Base-by-base conservation (phyloP, 2,888 invertebrate species). In the Pocota personata region DNA sequence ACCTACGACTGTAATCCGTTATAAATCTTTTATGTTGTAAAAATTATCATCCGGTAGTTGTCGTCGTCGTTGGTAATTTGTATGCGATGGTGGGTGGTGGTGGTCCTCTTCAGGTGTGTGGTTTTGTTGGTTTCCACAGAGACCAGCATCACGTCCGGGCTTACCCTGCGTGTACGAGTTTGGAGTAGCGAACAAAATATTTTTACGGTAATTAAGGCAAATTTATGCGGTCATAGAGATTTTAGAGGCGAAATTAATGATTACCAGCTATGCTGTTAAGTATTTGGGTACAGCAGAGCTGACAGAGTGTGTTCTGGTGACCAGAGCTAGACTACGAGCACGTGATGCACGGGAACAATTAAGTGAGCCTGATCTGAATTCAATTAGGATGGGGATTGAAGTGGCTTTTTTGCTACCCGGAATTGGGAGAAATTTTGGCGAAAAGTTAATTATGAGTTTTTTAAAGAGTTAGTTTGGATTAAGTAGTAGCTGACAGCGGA, bases 181-280 rank as follows among this genome's bases (percentile, higher is more conserved):
- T 30, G 60, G 32, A 73, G 24, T 30, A 55, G 55, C 78, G 58
- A 73, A 62, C 79, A 79, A 78, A 83, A 84, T 73, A 73, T 78
- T 84, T 84, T 62, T 57, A 84, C 69, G 79, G 73, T 84, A 78
- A 79, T 84, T 84, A 79, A 69, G 43, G 69, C 48, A 48, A 73
- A 83, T 78, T 78, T 83, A 67, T 83, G 83, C 55, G 78, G 78
- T 78, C 73, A 64, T 75, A 43, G 67, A 73, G 83, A 84, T 84
- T 75, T 73, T 48, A 60, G 71, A 48, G 71, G 55, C 46, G 40
- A 66, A 82, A 67, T 64, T 76, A 76, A 58, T 71, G 64, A 82
- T 82, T 82, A 71, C 48, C 62, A 55, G 62, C 10, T 37, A 30
- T 16, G 48, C 24, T 35, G 55, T 43, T 66, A 66, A 55, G 43